Conservation (phyloP, 2,113 vertebrate genomes). For the Lampris megalopsis region DNA sequence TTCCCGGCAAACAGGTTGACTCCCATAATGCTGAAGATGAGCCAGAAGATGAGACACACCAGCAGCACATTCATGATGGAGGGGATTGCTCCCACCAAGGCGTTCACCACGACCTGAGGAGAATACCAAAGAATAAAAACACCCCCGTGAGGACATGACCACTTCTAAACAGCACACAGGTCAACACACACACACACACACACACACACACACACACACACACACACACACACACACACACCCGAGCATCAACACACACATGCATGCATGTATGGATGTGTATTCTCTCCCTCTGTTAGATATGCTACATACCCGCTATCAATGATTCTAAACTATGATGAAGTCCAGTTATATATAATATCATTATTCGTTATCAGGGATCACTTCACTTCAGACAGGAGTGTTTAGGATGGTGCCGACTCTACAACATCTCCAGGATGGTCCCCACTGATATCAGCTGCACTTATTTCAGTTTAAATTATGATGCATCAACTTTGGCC, state of each 20-base stretch:
- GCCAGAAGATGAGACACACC: slow-evolving; percentile 99
- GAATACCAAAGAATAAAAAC: slow-evolving; percentile 44
- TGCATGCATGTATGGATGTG: slow-evolving; percentile 49
- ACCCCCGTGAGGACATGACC: slow-evolving; percentile 11
- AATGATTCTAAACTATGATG: background rate
- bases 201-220: no score
- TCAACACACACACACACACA: background rate
- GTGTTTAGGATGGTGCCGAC: background rate
- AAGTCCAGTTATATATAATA: slow-evolving; percentile 5
- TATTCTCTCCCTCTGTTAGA: slow-evolving; percentile 36
- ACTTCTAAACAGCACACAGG: background rate
- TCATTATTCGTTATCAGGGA: background rate
- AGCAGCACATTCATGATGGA: slow-evolving; percentile 99
- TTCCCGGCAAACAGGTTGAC: slow-evolving; percentile 99
- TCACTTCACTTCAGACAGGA: background rate
- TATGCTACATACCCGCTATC: background rate
- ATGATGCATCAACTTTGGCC: no score
- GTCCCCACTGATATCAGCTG: no score
- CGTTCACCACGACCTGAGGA: slow-evolving; percentile 96
- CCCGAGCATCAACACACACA: slow-evolving; percentile 43
- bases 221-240: slow-evolving; percentile 9
- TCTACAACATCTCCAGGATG: no score
- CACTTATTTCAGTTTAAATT: no score
- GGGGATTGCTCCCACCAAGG: slow-evolving; percentile 98
- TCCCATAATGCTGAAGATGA: slow-evolving; percentile 99